Percentiles rank a stretch among this genome's conserved stretches.
Evolutionary conservation across 2,113 vertebrate species (phyloP).

Genomic region (Nanorana parkeri): DNA sequence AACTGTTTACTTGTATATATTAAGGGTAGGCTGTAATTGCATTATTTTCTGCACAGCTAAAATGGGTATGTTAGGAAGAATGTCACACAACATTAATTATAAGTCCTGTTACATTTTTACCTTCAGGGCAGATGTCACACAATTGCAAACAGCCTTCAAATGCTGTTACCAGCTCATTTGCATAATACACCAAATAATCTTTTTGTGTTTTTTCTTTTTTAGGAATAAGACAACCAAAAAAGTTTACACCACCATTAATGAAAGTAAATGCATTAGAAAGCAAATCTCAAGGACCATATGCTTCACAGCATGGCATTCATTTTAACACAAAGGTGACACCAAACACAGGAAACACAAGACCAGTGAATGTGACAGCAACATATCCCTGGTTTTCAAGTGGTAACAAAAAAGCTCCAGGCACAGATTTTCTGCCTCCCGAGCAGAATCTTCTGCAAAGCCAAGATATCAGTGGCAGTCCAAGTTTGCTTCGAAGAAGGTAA

Average conservation of each 20-base stretch:
- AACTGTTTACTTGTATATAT: too few species aligned
- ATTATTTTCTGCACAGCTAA: background rate
- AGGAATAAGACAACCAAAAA: slow-evolving; percentile 71
- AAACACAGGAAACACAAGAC: slow-evolving; percentile 59
- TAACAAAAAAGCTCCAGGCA: slow-evolving; percentile 63
- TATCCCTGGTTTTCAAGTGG: slow-evolving; percentile 65
- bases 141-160: background rate
- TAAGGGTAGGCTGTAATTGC: background rate
- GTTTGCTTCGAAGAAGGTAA: slow-evolving; percentile 70
- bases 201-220: slow-evolving; percentile 55
- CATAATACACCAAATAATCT: background rate
- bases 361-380: slow-evolving; percentile 59
- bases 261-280: slow-evolving; percentile 60
- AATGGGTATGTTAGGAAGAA: background rate
- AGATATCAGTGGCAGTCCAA: slow-evolving; percentile 58
- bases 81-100: background rate
- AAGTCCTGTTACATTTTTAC: background rate
- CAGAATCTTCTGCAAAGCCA: slow-evolving; percentile 57
- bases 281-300: slow-evolving; percentile 58
- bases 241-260: slow-evolving; percentile 68
- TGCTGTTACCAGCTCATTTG: background rate
- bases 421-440: slow-evolving; percentile 52
- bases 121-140: background rate
- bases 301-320: slow-evolving; percentile 60
- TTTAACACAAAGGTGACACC: slow-evolving; percentile 56